Evolutionary conservation across 2,113 vertebrate genomes (phyloP).

Genomic region (Hirundichthys speculiger): DNA sequence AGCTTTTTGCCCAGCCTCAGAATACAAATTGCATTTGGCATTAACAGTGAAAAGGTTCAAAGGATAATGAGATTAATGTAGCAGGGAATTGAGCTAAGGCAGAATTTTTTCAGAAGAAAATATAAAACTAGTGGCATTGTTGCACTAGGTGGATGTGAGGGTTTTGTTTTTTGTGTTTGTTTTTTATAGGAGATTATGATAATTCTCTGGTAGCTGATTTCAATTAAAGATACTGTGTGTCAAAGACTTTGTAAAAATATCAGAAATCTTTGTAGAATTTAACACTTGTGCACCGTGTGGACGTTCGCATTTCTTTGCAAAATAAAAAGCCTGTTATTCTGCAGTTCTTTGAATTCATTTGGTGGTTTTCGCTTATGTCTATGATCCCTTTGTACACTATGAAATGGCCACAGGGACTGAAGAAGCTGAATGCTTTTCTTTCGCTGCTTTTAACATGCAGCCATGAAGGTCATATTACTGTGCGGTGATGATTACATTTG

Average conservation of each 20-base stretch:
- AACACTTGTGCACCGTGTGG: conserved; percentile 19
- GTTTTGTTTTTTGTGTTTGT: conserved; percentile 37
- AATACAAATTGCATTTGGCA: conserved; percentile 99
- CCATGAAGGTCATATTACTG: conserved; percentile 80
- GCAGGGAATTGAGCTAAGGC: conserved; percentile 93
- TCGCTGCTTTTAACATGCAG: conserved; percentile 74
- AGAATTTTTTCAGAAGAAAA: conserved; percentile 64
- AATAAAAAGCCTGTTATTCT: conserved; percentile 53
- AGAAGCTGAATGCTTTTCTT: conserved; percentile 72
- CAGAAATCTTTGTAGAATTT: conserved; percentile 29
- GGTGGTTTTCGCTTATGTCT: conserved; percentile 62
- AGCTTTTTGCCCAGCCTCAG: conserved; percentile 93
- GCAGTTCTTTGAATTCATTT: conserved; percentile 60
- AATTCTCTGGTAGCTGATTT: conserved; percentile 45
- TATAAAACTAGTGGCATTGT: conserved; percentile 76
- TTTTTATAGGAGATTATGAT: conserved; percentile 59
- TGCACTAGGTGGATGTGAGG: conserved; percentile 81
- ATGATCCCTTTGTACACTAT: conserved; percentile 69
- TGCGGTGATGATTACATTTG: conserved; percentile 76
- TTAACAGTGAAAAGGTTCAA: conserved; percentile 98
- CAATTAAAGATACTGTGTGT: conserved; percentile 52
- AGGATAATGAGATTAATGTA: conserved; percentile 99
- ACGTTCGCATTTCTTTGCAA: conserved; percentile 40
- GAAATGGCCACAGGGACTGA: conserved; percentile 68
- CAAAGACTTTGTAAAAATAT: conserved; percentile 37